Base-by-base conservation (phyloP, 2,888 invertebrate genomes). In the Cheilosia impressa region DNA sequence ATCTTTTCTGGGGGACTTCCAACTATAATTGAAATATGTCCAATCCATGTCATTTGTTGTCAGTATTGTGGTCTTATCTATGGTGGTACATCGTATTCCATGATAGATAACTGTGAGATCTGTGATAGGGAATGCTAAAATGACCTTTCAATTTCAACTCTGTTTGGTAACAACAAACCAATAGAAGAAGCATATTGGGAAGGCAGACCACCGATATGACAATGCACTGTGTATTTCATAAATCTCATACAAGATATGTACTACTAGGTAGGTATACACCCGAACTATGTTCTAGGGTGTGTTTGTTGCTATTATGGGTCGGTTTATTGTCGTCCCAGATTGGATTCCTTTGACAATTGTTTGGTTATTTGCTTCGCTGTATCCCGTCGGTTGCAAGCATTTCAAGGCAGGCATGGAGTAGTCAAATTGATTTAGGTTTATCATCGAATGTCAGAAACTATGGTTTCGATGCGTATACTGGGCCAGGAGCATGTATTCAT, bases 21-120 rank as follows among this genome's bases (percentile, higher is more conserved):
- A 38, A 53, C 9, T 19, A 58, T 71, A 58, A 71, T 47, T 50
- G 58, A 50, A 71, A 71, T 69, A 69, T 38, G 58, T 47, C 45
- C 24, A 71, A 50, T 22, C 7, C 69, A 58, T 58, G 69, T 47
- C 47, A 47, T 47, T 69, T 55, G 43, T 55, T 69, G 31, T 57
- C 57, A 57, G 27, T 57, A 34, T 17, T 57, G 57, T 57, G 68
- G 57, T 57, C 15, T 43, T 53, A 27, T 43, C 41, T 43, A 55
- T 22, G 2, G 43, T 68, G 31, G 2, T n/a, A 68, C 27, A 53
- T n/a, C 34, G 4, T 57, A 47, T 71, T 27, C 22, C 2, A 58
- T 38, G 34, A 7, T 17, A 58, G 34, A 5, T 13, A 58, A 47
- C 13, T 19, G 22, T 58, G 38, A 47, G 17, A 71, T 58, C 3